Percentiles rank a stretch among this genome's conserved stretches.
Evolutionary conservation across 2,113 vertebrate genomes (phyloP).

Genomic region (Prionailurus viverrinus): DNA sequence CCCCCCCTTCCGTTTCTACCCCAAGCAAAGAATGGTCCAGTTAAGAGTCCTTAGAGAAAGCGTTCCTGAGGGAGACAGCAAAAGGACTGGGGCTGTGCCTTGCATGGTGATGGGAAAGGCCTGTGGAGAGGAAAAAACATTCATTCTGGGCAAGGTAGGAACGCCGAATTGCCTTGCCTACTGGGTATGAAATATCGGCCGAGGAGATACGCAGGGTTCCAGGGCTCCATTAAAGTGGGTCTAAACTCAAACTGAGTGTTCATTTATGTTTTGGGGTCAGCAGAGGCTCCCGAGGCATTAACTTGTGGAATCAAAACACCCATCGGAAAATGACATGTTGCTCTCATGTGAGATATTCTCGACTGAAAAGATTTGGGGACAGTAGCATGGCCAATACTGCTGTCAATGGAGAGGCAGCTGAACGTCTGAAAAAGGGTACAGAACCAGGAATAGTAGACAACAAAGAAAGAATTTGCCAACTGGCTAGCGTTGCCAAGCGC

Average conservation of each 20-base stretch:
- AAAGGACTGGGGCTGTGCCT: not conserved
- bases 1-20: not conserved
- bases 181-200: not conserved
- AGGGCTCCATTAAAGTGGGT: not conserved
- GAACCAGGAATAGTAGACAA: constrained; percentile 51
- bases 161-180: not conserved
- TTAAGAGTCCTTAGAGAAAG: not conserved
- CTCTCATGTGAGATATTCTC: constrained; percentile 32
- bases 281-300: not conserved
- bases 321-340: constrained; percentile 22
- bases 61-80: not conserved
- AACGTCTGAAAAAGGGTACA: constrained; percentile 59
- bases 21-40: not conserved
- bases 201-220: not conserved
- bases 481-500: constrained; percentile 50
- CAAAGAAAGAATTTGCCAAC: constrained; percentile 57
- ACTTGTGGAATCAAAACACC: constrained; percentile 14
- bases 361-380: not conserved
- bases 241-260: not conserved
- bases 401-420: constrained; percentile 50
- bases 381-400: constrained; percentile 29
- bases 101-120: not conserved
- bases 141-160: not conserved
- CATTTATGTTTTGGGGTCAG: not conserved
- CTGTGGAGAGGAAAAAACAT: not conserved